Conservation (phyloP, 2,797 vertebrate species). For the Sebastes miniatus region DNA sequence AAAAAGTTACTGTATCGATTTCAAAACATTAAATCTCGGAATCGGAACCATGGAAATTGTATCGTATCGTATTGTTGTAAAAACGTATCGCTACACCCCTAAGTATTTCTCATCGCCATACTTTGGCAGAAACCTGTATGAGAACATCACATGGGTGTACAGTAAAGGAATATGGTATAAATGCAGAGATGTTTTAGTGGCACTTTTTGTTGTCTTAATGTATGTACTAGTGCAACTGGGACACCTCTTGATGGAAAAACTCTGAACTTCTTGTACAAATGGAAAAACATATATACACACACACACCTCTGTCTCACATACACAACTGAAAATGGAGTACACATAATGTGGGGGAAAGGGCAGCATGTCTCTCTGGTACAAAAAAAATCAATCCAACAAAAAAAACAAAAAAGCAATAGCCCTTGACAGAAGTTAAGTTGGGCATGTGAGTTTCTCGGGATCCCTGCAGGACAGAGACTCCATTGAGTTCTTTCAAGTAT, state of each 20-base stretch:
- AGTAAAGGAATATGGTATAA: not conserved
- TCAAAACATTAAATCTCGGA: no score
- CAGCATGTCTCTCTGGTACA: constrained; percentile 39
- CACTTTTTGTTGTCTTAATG: not conserved
- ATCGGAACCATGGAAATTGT: no score
- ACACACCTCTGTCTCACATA: constrained; percentile 1
- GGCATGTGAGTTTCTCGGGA: constrained; percentile 43
- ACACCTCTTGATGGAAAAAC: not conserved
- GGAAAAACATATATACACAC: not conserved
- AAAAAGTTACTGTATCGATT: no score
- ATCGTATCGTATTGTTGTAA: no score
- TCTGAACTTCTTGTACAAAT: not conserved
- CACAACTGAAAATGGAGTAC: constrained; percentile 30
- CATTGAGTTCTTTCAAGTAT: constrained; percentile 71
- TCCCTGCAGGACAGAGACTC: constrained; percentile 51
- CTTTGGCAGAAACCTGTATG: not conserved
- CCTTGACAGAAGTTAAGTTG: constrained; percentile 56
- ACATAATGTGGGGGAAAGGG: constrained; percentile 28
- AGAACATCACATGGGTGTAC: not conserved
- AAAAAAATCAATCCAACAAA: constrained; percentile 70
- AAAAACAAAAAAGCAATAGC: constrained; percentile 27
- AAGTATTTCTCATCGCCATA: not conserved
- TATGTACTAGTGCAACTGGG: not conserved
- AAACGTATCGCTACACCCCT: no score
- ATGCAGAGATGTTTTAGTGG: not conserved